Base-by-base conservation (phyloP, 2,113 vertebrate genomes). In the Leiothrix lutea region DNA sequence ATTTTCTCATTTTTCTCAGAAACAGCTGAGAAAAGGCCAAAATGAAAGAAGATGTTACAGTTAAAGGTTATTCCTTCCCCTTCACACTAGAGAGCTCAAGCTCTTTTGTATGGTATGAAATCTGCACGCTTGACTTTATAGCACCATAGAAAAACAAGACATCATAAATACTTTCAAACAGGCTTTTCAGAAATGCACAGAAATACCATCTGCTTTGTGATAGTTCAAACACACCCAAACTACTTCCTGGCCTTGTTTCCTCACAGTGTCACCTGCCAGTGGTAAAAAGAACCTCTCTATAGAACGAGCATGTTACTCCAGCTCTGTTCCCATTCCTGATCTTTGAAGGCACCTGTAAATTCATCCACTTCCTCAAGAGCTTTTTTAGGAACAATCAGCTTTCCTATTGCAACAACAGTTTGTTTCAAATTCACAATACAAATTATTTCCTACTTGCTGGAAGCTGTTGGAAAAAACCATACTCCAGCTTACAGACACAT, bases 391-490 rank as follows among this genome's bases (percentile, higher is more conserved):
- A 66, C 29, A 54, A 62, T 31, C 47, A 58, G 11, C 5, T 88
- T 78, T 17, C 12, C n/a, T 40, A 45, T 33, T 3, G 1, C 23
- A 48, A 67, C 18, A 24, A 56, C 8, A 0, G 9, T 61, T 36
- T 0, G 0, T 26, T 90, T 77, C 44, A 70, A 74, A 0, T 45
- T 29, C 48, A 24, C 25, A 74, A 11, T 3, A 14, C 22, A 69
- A 92, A 85, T 17, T 33, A 78, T 23, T 65, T 88, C 12, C 31
- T 44, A 8, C 36, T 69, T 40, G 40, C 38, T 66, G 72, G 60
- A 70, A 67, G 38, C 7, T 48, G 12, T 38, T 28, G n/a, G 7
- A 74, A 54, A 38, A 90, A 42, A 7, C 6, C 21, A 60, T 7
- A 4, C 12, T 70, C 25, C 6, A 65, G 20, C 11, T 87, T 88